phyloP scores from a whole-genome alignment of 2,113 vertebrate species.

The Lampris incognitus region DNA sequence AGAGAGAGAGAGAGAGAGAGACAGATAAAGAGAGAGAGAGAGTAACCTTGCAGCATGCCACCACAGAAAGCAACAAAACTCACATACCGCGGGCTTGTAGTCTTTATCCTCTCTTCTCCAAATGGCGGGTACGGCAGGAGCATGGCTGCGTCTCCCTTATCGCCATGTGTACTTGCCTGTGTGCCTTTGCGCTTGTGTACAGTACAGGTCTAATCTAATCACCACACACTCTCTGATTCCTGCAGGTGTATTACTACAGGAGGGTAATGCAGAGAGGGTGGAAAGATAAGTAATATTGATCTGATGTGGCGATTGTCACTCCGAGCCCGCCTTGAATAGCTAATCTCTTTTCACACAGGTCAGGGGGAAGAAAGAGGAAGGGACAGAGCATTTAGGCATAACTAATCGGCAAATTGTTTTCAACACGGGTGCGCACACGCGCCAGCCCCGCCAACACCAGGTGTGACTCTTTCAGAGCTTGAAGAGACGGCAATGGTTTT shows the following conservation, averaged over 20 bases:
- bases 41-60: slow-evolving; percentile 31
- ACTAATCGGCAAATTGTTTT: slow-evolving; percentile 71
- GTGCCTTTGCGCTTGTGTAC: slow-evolving; percentile 55
- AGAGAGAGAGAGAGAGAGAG: slow-evolving; percentile 7
- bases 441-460: background rate
- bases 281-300: slow-evolving; percentile 80
- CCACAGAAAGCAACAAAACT: slow-evolving; percentile 44
- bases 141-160: slow-evolving; percentile 69
- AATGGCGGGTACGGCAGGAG: slow-evolving; percentile 43
- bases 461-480: slow-evolving; percentile 24
- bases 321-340: slow-evolving; percentile 67
- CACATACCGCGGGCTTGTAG: slow-evolving; percentile 49
- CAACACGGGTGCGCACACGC: slow-evolving; percentile 42
- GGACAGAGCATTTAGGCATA: slow-evolving; percentile 46
- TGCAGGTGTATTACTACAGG: slow-evolving; percentile 76
- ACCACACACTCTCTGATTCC: slow-evolving; percentile 65
- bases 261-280: slow-evolving; percentile 65
- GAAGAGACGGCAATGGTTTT: background rate
- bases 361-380: slow-evolving; percentile 65
- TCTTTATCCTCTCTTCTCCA: slow-evolving; percentile 74
- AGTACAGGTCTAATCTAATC: slow-evolving; percentile 76
- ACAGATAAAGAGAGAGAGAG: slow-evolving; percentile 6
- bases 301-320: slow-evolving; percentile 74
- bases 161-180: slow-evolving; percentile 26
- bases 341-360: slow-evolving; percentile 76